Evolutionary conservation across 2,113 vertebrate genomes (phyloP).

Genomic region (Puffinus mauretanicus): DNA sequence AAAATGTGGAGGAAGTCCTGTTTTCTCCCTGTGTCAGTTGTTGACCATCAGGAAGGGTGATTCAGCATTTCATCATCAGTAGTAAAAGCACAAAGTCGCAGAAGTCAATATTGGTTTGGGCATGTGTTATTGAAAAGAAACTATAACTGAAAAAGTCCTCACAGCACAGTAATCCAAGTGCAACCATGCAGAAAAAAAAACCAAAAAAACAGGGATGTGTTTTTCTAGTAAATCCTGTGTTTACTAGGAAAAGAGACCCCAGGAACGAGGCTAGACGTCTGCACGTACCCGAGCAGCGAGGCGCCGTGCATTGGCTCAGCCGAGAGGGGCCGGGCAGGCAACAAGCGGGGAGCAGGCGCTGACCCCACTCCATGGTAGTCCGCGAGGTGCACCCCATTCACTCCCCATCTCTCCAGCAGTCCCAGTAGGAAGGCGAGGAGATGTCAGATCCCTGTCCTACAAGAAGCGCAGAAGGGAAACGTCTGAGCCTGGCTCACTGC

Average conservation of each 20-base stretch:
- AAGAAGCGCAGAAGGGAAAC: background rate
- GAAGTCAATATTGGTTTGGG: background rate
- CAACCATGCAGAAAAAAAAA: background rate
- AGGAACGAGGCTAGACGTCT: background rate
- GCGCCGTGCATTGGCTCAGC: accelerated
- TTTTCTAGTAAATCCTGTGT: background rate
- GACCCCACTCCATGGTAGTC: background rate
- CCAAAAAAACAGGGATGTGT: background rate
- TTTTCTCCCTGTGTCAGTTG: background rate
- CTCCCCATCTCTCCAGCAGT: background rate
- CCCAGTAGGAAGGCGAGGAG: background rate
- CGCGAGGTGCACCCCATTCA: background rate
- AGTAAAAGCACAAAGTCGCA: background rate
- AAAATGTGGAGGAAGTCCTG: background rate
- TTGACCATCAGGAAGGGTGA: background rate
- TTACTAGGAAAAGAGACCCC: background rate
- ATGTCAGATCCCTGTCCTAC: background rate
- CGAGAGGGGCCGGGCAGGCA: accelerated
- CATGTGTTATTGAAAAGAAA: background rate
- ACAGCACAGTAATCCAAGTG: background rate
- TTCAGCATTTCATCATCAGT: background rate
- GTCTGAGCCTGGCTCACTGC: background rate
- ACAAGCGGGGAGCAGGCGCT: accelerated
- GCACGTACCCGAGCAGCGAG: accelerated
- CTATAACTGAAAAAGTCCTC: background rate